A percentile compares a stretch with the other conserved stretches of the same genome.
These are phyloP conservation scores for Littorina saxatilis DNA, from an alignment of 1,140 invertebrate species.

Conservation along the genomic window DNA sequence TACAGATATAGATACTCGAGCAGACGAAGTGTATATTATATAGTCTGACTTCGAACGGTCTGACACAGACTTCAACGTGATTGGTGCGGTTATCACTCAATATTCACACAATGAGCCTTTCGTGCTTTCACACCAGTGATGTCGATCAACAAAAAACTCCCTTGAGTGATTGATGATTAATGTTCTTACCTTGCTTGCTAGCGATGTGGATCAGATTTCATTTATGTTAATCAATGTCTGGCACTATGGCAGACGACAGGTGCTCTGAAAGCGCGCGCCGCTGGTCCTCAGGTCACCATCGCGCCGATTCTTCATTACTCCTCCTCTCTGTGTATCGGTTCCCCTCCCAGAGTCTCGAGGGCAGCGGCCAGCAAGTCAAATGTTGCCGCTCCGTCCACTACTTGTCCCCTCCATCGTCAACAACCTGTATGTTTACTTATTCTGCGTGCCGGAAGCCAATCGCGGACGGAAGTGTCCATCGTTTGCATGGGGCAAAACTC, in stretches of 20 bases:
- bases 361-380: background rate
- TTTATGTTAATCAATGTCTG: conserved; percentile 41
- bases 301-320: background rate
- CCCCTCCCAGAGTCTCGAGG: background rate
- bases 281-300: background rate
- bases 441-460: background rate
- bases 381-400: background rate
- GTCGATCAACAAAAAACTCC: too few relatives aligned
- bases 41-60: too few relatives aligned
- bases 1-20: too few relatives aligned
- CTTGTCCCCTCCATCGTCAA: background rate
- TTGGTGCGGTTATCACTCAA: too few relatives aligned
- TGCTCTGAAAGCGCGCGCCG: conserved; percentile 2
- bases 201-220: conserved; percentile 36
- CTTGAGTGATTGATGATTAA: too few relatives aligned
- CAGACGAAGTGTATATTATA: too few relatives aligned
- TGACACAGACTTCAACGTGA: too few relatives aligned
- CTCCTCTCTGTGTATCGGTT: background rate
- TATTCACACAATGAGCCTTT: too few relatives aligned
- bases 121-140: too few relatives aligned
- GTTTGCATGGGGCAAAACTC: conserved; percentile 11
- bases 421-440: conserved; percentile 7
- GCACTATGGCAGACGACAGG: conserved; percentile 32
- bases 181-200: conserved; percentile 26
- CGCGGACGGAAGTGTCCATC: conserved; percentile 5